Conservation (phyloP, 2,888 invertebrate genomes). For the Rhopalosiphum nymphaeae region DNA sequence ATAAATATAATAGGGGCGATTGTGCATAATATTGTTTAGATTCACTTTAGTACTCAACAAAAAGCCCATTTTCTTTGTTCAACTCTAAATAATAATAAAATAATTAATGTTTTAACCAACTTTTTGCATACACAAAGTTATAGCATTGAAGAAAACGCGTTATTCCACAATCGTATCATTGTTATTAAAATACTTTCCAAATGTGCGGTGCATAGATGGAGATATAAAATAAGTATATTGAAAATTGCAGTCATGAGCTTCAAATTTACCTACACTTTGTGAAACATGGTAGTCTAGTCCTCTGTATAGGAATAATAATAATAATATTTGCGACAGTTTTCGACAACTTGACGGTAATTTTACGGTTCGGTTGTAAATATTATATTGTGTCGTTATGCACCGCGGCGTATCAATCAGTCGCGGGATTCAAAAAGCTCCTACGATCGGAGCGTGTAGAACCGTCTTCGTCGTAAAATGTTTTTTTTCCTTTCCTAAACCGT, state of each 20-base stretch:
- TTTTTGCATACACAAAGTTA: neutral
- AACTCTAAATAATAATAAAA: neutral
- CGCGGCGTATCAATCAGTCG: neutral
- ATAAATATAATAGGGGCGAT: neutral
- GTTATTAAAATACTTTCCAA: neutral
- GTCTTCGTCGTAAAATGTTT: neutral
- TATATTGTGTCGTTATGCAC: neutral
- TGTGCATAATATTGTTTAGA: neutral
- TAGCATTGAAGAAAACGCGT: neutral
- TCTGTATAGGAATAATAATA: neutral
- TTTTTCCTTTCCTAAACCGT: neutral
- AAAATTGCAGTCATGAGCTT: neutral
- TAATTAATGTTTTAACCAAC: neutral
- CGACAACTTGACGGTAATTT: constrained; percentile 38
- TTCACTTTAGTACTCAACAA: neutral
- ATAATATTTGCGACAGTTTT: neutral
- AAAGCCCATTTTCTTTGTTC: neutral
- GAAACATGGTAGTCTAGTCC: neutral
- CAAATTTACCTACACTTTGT: neutral
- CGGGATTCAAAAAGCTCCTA: neutral
- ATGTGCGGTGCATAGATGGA: neutral
- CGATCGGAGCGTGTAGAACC: neutral
- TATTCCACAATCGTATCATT: neutral
- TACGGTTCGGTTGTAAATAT: neutral
- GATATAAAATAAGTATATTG: neutral